Base-by-base conservation (phyloP, 2,797 vertebrate species). In the Sorex maritimensis region DNA sequence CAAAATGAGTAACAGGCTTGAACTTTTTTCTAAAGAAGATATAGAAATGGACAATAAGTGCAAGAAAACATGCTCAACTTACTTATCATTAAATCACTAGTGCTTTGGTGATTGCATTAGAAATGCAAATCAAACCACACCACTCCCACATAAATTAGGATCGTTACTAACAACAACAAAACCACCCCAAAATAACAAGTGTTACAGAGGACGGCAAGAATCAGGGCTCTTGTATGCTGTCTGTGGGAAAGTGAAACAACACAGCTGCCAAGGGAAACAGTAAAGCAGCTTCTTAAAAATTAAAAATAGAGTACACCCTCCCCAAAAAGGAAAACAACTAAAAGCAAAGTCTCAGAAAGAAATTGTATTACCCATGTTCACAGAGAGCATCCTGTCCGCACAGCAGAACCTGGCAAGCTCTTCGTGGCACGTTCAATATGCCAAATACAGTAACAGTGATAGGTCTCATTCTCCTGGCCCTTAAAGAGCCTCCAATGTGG, bases 91-190 rank as follows among this genome's bases (percentile, higher is more conserved):
- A 72, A 23, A 61, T 61, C 58, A 61, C 58, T 21, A 61, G 21
- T 61, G 17, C 58, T 19, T 61, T 61, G 21, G 58, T 61, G 58
- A 23, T 7, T 61, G 17, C 17, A 61, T 61, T 61, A 12, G 65
- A 65, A 87, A 87, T 72, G 65, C 28, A 82, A 87, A 87, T 82
- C 65, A 82, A 91, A n/a, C 52, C 55, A 87, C 23, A 65, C 55
- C 14, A 78, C 30, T 69, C 44, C 44, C 52, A 55, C 44, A 86
- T 52, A 77, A 52, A 82, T 65, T 77, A 90, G 67, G n/a, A 71
- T 52, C 5, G 21, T 8, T 63, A 90, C 69, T 63, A 75, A 13
- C 8, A 72, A 82, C 77, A 58, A 87, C 63, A 73, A 82, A 77
- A 55, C 80, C 68, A 26, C 8, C 78, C 83, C 38, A 81, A 81